phyloP scores from a whole-genome alignment of 1,140 invertebrate genomes.

The Nasonia longicornis region DNA sequence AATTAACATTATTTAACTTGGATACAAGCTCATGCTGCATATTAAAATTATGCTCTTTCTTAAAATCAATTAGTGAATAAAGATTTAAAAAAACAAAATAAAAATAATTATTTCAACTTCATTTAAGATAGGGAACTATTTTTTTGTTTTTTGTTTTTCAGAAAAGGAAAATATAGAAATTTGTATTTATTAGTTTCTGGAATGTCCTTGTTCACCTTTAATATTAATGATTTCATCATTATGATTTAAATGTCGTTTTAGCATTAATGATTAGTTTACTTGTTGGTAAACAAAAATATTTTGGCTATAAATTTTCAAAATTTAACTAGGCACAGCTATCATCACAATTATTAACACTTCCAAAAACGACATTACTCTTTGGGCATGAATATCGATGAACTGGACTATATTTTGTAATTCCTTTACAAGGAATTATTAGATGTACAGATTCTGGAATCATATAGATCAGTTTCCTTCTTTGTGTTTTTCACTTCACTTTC shows the following conservation, averaged over 20 bases:
- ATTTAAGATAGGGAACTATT: background rate
- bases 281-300: background rate
- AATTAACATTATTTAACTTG: constrained; percentile 1
- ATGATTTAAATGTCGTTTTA: background rate
- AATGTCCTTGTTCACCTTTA: constrained; percentile 7
- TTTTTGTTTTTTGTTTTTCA: background rate
- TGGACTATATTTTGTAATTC: constrained; percentile 5
- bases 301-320: background rate
- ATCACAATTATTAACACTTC: constrained; percentile 3
- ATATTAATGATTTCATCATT: background rate
- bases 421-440: background rate
- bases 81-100: background rate
- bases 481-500: background rate
- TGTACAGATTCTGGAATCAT: background rate
- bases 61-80: background rate
- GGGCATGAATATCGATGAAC: background rate
- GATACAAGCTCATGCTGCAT: background rate
- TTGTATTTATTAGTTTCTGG: constrained; percentile 16
- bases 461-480: background rate
- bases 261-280: background rate
- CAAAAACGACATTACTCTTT: background rate
- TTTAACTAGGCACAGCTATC: constrained; percentile 2
- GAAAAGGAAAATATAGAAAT: background rate
- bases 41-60: background rate
- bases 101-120: background rate